Evolutionary conservation across 2,888 invertebrate species (phyloP), one percentile per base, ranked within the genome.

Genomic region (Drosophila prostipennis): DNA sequence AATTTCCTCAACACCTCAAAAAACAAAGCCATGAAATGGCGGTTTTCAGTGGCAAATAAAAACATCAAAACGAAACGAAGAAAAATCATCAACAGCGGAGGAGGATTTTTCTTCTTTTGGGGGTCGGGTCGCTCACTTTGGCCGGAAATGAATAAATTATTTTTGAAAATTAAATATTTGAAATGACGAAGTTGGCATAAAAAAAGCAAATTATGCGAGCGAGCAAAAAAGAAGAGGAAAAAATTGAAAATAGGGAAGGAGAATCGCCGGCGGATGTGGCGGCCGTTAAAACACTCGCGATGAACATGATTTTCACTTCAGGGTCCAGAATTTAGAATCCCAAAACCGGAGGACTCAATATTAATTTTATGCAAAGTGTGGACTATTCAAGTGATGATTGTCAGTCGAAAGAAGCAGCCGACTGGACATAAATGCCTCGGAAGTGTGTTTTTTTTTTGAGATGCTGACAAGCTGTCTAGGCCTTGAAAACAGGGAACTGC

Each of bases 81-180:
- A 74, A 57, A 72, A 71, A 70, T 76, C 77, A 71, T 79, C 69
- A 76, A 64, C 72, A 63, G 81, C 14, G 7, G 60, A 45, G 3
- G 65, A 45, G 23, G 23, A 13, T 13, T 34, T 48, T 34, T 3
- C 16, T 14, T 29, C 45, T 29, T 1, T n/a, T n/a, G 2, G 26
- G 26, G 26, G 26, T 11, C 6, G 43, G 43, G 26, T 11, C 16
- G 23, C 42, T 67, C 49, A n/a, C 42, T 40, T 68, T 43, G 48
- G 85, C 76, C 87, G 89, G 87, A 87, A 89, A 89, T 84, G 87
- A 87, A 83, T 89, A 89, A 83, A 87, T 89, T 83, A 82, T 82
- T 82, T 71, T 71, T 51, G 37, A 42, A 74, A 71, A 71, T 71
- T 74, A 71, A 71, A 71, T 71, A 71, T 71, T 71, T 71, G 74